A percentile compares a stretch with the other conserved stretches of the same genome.
Conservation (phyloP, 2,113 vertebrate genomes). For the Eptesicus fuscus region DNA sequence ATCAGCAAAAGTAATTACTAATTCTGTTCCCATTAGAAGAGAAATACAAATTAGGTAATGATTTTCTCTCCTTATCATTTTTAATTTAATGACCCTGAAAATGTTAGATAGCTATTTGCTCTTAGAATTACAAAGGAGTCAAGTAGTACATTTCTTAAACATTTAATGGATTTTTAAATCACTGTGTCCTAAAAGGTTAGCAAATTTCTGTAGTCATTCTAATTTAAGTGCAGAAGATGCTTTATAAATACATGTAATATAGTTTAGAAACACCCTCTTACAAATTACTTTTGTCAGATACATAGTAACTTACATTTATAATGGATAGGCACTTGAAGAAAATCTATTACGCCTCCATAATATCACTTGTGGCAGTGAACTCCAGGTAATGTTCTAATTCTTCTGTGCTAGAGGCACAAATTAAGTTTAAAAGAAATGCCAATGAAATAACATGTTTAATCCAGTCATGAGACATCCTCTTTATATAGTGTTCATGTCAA, state of each 20-base stretch:
- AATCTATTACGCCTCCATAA: neutral
- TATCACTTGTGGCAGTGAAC: constrained; percentile 40
- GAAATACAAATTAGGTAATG: constrained; percentile 60
- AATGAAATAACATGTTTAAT: neutral
- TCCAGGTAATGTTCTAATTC: constrained; percentile 31
- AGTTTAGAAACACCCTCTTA: constrained; percentile 32
- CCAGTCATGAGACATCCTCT: neutral
- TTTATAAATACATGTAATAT: constrained; percentile 43
- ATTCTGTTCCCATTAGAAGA: constrained; percentile 49
- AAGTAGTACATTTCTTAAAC: neutral
- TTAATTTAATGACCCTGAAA: constrained; percentile 68
- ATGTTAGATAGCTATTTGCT: neutral
- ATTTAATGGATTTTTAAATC: constrained; percentile 45
- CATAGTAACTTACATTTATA: constrained; percentile 45
- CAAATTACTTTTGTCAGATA: constrained; percentile 68
- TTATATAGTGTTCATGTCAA: constrained; percentile 37
- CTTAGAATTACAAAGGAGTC: constrained; percentile 13
- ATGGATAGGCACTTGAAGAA: constrained; percentile 19
- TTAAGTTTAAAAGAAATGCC: constrained; percentile 1
- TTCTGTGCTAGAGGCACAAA: neutral
- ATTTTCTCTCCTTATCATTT: constrained; percentile 65
- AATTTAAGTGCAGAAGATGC: constrained; percentile 44
- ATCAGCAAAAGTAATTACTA: constrained; percentile 63
- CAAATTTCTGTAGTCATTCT: constrained; percentile 34
- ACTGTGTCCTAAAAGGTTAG: constrained; percentile 1